Conservation (phyloP, 1,140 invertebrate species). For the Penaeus vannamei region DNA sequence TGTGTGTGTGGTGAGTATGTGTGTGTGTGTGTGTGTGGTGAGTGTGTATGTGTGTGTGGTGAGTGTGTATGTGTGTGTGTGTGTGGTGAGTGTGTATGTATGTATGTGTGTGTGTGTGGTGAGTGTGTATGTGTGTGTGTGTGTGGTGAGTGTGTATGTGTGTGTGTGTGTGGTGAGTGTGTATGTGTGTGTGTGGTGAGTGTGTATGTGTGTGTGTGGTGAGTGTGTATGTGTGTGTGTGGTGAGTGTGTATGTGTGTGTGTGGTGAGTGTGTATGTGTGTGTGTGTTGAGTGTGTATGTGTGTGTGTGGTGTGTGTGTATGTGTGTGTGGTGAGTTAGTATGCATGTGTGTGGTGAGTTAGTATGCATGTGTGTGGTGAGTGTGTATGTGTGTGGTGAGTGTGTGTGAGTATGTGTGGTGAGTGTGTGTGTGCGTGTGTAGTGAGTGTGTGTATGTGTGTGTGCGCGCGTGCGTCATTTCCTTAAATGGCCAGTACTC, state of each 20-base stretch:
- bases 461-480: no score
- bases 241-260: background rate
- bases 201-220: background rate
- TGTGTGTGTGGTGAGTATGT: background rate
- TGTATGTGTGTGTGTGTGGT: constrained; percentile 1
- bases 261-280: background rate
- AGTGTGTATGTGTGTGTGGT: background rate
- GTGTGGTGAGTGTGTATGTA: background rate
- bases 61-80: background rate
- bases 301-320: background rate
- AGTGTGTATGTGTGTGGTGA: background rate
- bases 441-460: no score
- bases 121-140: background rate
- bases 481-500: no score
- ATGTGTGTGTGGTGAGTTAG: background rate
- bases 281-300: background rate
- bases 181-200: background rate
- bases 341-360: no score
- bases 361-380: background rate
- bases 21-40: no score
- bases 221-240: background rate
- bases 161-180: background rate
- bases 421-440: no score
- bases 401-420: no score
- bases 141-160: background rate